phyloP scores from a whole-genome alignment of 2,113 vertebrate species.

The Corynorhinus townsendii region DNA sequence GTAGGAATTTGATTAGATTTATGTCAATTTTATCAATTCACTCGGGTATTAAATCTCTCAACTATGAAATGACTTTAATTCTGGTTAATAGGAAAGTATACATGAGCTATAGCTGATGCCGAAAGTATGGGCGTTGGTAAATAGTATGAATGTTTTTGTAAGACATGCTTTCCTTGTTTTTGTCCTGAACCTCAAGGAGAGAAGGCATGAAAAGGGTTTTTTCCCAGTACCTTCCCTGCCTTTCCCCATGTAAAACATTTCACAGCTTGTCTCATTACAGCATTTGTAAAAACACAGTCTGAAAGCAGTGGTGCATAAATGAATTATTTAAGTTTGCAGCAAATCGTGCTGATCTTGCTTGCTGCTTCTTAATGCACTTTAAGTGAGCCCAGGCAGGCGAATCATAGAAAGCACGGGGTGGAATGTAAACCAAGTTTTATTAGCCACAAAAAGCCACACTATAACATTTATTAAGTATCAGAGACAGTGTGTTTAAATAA shows the following conservation, averaged over 20 bases:
- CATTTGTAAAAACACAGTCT: conserved; percentile 92
- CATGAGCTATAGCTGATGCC: not conserved
- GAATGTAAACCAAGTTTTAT: conserved; percentile 92
- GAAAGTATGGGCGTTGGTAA: not conserved
- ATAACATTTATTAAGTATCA: conserved; percentile 87
- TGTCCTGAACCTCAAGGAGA: conserved; percentile 39
- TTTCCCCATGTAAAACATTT: conserved; percentile 83
- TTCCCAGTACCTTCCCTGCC: conserved; percentile 58
- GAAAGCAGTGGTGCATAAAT: conserved; percentile 88
- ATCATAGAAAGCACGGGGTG: conserved; percentile 82
- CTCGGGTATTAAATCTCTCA: not conserved
- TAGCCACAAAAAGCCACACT: conserved; percentile 80
- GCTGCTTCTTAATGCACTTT: conserved; percentile 85
- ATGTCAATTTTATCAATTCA: not conserved
- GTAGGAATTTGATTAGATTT: not conserved
- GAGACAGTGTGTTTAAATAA: conserved; percentile 80
- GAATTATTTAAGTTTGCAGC: conserved; percentile 92
- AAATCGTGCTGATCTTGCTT: conserved; percentile 83
- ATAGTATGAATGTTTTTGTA: not conserved
- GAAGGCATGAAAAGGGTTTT: conserved; percentile 54
- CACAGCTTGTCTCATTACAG: conserved; percentile 91
- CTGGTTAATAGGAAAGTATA: not conserved
- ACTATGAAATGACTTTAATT: not conserved
- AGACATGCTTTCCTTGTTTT: not conserved
- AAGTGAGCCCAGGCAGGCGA: conserved; percentile 88